Evolutionary conservation across 2,797 vertebrate genomes (phyloP), one percentile per base, ranked within the genome.

Genomic region (Falco columbarius): DNA sequence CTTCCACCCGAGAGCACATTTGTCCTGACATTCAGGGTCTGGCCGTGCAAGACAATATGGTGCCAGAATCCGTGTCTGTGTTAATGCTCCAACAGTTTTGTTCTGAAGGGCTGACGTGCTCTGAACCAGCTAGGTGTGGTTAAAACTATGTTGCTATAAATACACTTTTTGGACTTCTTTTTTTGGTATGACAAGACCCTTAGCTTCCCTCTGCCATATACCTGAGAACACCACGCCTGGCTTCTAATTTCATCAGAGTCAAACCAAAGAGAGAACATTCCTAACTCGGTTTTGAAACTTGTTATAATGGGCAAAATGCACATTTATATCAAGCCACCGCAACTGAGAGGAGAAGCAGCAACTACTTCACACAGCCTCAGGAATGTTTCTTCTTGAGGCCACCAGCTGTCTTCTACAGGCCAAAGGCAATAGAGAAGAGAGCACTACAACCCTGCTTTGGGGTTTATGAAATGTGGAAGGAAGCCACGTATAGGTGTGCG

Each of bases 181-280:
- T 40, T 40, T 40, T 40, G 49, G 55, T 93, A 58, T 49, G 49
- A 81, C 70, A 86, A 89, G 74, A 95, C 68, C 56, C 47, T 90
- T 90, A 62, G 47, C 63, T 71, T 85, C 81, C 88, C 74, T 94
- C 90, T 93, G 83, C 90, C 58, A 0, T 54, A 17, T 74, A 94
- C 93, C 95, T 93, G 96, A 96, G 94, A 95, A 85, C 76, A 94
- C 90, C 56, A 91, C 27, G 81, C 54, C 70, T 89, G 80, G 79
- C 42, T 29, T 90, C 40, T 66, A 70, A 58, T 36, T 80, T 67
- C 47, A 40, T 2, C 71, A 81, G 38, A 63, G 81, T 65, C 56
- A 68, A 85, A 81, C 68, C 40, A 59, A 68, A 58, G 87, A 84
- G 32, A 46, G 3, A 88, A 72, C 73, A 75, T 83, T 93, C 90